Evolutionary conservation across 1,140 invertebrate species (phyloP), one percentile per base, ranked within the genome.

Genomic region (Hormaphis cornu): DNA sequence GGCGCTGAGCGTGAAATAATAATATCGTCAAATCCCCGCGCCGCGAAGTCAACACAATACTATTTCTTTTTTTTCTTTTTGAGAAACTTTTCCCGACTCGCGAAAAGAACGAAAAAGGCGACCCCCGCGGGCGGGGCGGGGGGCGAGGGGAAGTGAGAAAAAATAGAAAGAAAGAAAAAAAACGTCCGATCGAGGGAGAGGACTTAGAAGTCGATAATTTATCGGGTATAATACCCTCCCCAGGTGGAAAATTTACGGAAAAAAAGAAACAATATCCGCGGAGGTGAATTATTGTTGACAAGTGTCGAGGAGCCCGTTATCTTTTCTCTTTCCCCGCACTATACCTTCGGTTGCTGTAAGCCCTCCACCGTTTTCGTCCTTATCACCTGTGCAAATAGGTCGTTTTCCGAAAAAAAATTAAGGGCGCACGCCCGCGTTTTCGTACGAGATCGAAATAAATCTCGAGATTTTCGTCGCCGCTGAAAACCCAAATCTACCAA

Each of bases 401-500:
- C 58, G 58, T 63, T 63, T 63, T 63, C 46, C n/a, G n/a, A 63
- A 63, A 63, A 37, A 63, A 63, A 63, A 63, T 63, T 63, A 63
- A 63, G 40, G 26, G 24, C n/a, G n/a, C n/a, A n/a, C n/a, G n/a
- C n/a, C n/a, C n/a, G n/a, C n/a, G n/a, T n/a, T n/a, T n/a, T n/a
- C n/a, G n/a, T n/a, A n/a, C n/a, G n/a, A n/a, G n/a, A n/a, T n/a
- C n/a, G n/a, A n/a, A n/a, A n/a, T n/a, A n/a, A n/a, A n/a, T n/a
- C n/a, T n/a, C n/a, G n/a, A n/a, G n/a, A n/a, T n/a, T n/a, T n/a
- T n/a, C n/a, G n/a, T n/a, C n/a, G n/a, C n/a, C n/a, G n/a, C n/a
- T n/a, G n/a, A n/a, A n/a, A n/a, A n/a, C n/a, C n/a, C n/a, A n/a
- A n/a, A n/a, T n/a, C n/a, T n/a, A n/a, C n/a, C n/a, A n/a, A n/a